phyloP scores from a whole-genome alignment of 2,888 invertebrate genomes.

The Hypsopygia costalis region DNA sequence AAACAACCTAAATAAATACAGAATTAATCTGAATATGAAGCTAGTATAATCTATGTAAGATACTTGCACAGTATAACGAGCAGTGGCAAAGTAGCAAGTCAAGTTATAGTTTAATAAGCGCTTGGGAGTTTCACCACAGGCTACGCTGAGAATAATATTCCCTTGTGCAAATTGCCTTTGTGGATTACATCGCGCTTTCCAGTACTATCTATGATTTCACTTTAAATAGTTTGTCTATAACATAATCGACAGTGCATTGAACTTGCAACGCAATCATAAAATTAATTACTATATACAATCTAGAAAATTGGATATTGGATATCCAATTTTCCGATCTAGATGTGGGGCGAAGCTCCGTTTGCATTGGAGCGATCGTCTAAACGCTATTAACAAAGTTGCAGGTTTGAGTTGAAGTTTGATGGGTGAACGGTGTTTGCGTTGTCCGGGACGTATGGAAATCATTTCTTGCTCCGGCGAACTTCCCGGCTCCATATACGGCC shows the following conservation, averaged over 20 bases:
- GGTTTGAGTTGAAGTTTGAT: conserved; percentile 71
- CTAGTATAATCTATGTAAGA: too few species aligned
- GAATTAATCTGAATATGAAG: too few species aligned
- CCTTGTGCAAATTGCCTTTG: conserved; percentile 20
- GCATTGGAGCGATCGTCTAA: conserved; percentile 52
- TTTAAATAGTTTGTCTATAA: conserved; percentile 11
- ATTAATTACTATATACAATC: conserved; percentile 17
- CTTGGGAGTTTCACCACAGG: too few species aligned
- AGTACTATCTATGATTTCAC: conserved; percentile 15
- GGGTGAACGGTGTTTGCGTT: conserved; percentile 66
- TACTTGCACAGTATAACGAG: too few species aligned
- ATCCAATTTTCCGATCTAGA: conserved; percentile 26
- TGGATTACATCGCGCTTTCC: conserved; percentile 7
- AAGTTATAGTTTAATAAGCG: background rate
- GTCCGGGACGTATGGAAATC: conserved; percentile 68
- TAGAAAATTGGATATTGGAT: conserved; percentile 32
- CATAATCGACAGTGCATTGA: conserved; percentile 14
- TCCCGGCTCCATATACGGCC: conserved; percentile 59
- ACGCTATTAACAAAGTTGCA: conserved; percentile 72
- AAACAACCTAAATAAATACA: too few species aligned
- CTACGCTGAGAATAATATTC: conserved; percentile 15
- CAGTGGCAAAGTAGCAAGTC: too few species aligned
- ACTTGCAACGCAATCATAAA: conserved; percentile 1
- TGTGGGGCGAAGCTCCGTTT: conserved; percentile 42
- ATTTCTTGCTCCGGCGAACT: conserved; percentile 70